Percentiles rank a stretch among this genome's conserved stretches.
These are phyloP conservation scores for Mastomys coucha DNA, from an alignment of 2,113 vertebrate genomes.

Conservation along the genomic window DNA sequence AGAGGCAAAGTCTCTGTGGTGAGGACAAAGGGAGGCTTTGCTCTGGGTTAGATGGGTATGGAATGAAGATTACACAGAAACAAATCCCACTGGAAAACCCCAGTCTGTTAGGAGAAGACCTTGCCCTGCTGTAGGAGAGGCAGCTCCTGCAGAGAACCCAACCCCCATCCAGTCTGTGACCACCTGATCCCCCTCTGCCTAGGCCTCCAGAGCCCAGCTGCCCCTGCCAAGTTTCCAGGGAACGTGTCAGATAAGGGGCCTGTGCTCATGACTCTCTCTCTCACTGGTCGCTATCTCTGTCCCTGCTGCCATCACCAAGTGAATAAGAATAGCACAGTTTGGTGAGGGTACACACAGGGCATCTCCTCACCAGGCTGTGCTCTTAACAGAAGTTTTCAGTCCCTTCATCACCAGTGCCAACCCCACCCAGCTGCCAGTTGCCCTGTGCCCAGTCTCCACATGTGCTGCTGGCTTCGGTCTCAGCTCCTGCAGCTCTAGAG, in stretches of 20 bases:
- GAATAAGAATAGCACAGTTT: conserved; percentile 82
- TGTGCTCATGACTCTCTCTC: conserved; percentile 86
- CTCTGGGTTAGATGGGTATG: not conserved
- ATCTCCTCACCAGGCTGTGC: not conserved
- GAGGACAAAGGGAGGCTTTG: not conserved
- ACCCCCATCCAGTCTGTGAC: not conserved
- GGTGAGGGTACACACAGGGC: not conserved
- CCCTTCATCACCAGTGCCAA: not conserved
- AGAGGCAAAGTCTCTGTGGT: not conserved
- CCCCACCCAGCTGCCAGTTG: not conserved
- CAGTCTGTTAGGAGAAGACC: not conserved
- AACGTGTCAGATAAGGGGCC: conserved; percentile 89
- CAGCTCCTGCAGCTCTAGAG: not conserved
- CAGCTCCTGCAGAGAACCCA: not conserved
- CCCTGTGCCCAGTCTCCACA: not conserved
- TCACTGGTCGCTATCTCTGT: conserved; percentile 80
- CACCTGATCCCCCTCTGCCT: not conserved
- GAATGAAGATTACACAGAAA: not conserved
- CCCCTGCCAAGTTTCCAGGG: conserved; percentile 90
- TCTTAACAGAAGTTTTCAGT: not conserved
- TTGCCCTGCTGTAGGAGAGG: not conserved
- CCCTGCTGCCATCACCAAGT: conserved; percentile 34
- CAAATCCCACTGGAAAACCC: not conserved
- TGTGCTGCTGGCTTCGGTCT: no score
- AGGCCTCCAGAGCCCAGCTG: conserved; percentile 64